phyloP scores from a whole-genome alignment of 2,888 invertebrate genomes.

The Yponomeuta cagnagella region DNA sequence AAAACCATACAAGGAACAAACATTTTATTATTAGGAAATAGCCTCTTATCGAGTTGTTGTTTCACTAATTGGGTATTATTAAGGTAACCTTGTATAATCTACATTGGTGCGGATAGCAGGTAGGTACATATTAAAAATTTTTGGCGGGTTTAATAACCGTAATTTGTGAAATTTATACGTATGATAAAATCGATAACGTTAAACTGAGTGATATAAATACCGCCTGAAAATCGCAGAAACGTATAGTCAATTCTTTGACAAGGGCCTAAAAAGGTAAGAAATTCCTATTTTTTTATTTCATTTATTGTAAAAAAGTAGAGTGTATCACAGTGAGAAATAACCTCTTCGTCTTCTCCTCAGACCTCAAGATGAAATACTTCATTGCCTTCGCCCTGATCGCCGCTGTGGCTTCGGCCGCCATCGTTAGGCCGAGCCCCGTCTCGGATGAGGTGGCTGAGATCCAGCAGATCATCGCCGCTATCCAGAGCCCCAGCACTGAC shows the following conservation, averaged over 20 bases:
- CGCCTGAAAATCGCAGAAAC: neutral
- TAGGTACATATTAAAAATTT: neutral
- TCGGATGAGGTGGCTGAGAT: constrained; percentile 29
- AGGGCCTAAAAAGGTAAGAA: constrained; percentile 7
- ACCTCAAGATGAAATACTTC: constrained; percentile 51
- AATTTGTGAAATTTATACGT: neutral
- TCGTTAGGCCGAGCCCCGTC: constrained; percentile 27
- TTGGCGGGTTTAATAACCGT: neutral
- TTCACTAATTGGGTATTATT: too few relatives aligned
- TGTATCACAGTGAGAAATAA: neutral
- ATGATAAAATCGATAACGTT: neutral
- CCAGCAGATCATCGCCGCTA: constrained; percentile 42
- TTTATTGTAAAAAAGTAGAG: neutral
- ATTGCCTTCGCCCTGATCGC: constrained; percentile 45
- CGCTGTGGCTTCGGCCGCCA: constrained; percentile 44
- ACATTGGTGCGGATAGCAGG: neutral
- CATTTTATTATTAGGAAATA: too few relatives aligned
- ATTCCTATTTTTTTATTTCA: neutral
- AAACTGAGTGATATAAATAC: constrained; percentile 9
- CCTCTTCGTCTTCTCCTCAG: constrained; percentile 20
- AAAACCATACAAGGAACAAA: too few relatives aligned
- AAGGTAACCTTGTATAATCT: too few relatives aligned
- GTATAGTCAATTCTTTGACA: constrained; percentile 8
- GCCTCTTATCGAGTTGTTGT: too few relatives aligned
- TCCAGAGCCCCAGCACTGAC: constrained; percentile 46